Conservation (phyloP, 2,113 vertebrate genomes). For the Tenrec ecaudatus region DNA sequence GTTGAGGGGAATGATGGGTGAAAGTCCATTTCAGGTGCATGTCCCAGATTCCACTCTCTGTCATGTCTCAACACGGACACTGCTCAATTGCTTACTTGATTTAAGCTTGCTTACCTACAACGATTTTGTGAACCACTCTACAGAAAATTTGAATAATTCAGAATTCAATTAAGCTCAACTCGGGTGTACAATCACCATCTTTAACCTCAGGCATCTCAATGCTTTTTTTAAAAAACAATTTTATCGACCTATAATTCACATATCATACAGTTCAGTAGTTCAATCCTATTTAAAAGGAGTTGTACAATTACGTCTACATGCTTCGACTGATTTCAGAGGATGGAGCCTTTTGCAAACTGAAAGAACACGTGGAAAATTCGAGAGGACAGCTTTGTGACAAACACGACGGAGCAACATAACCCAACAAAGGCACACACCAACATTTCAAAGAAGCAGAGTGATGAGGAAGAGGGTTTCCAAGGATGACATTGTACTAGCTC, state of each 20-base stretch:
- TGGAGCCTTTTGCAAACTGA: background rate
- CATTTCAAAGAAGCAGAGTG: constrained; percentile 49
- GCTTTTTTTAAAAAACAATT: no score
- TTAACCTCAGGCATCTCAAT: no score
- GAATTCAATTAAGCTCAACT: no score
- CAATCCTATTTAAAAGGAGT: no score
- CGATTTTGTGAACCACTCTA: background rate
- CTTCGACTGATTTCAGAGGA: background rate
- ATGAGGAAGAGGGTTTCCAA: background rate
- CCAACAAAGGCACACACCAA: background rate
- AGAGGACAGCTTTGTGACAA: background rate
- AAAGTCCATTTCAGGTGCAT: background rate
- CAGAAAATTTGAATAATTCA: background rate
- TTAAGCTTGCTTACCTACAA: background rate
- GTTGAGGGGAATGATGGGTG: background rate
- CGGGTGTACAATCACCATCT: no score
- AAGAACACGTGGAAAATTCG: constrained; percentile 8
- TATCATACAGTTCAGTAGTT: no score
- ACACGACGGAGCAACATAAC: background rate
- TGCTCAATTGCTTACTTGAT: background rate
- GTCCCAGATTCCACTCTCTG: background rate
- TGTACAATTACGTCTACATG: no score
- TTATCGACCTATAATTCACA: no score
- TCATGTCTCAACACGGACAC: background rate
- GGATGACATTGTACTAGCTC: no score